phyloP scores from a whole-genome alignment of 2,113 vertebrate species.

The Mola mola region DNA sequence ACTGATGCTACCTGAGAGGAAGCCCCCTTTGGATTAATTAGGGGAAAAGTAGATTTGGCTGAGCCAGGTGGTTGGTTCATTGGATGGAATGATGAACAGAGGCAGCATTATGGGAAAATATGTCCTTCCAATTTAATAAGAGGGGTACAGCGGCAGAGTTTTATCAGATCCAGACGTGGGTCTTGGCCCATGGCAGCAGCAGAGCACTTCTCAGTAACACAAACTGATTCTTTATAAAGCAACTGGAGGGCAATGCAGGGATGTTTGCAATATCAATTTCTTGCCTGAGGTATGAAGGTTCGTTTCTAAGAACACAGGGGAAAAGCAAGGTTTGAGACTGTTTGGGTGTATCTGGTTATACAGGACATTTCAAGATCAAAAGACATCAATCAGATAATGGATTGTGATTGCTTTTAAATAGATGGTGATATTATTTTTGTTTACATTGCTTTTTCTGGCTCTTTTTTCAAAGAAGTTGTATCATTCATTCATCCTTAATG shows the following conservation, averaged over 20 bases:
- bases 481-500: too few relatives aligned
- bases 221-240: conserved; percentile 70
- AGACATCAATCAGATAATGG: too few relatives aligned
- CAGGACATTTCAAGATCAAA: too few relatives aligned
- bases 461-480: too few relatives aligned
- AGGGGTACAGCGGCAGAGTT: conserved; percentile 26
- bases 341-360: too few relatives aligned
- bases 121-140: conserved; percentile 49
- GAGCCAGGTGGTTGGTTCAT: background rate
- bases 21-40: conserved; percentile 50
- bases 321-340: too few relatives aligned
- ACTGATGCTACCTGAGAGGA: conserved; percentile 21
- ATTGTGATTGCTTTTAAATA: too few relatives aligned
- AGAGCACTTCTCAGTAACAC: conserved; percentile 41
- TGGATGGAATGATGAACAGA: conserved; percentile 44
- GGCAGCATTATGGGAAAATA: conserved; percentile 37
- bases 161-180: conserved; percentile 57
- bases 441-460: too few relatives aligned
- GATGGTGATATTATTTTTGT: too few relatives aligned
- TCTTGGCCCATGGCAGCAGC: conserved; percentile 52
- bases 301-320: too few relatives aligned
- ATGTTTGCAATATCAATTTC: conserved; percentile 68
- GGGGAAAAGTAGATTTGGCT: conserved; percentile 8
- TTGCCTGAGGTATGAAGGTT: conserved; percentile 46
- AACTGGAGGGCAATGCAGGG: conserved; percentile 47